Evolutionary conservation across 2,113 vertebrate genomes (phyloP).

Genomic region (Pampusana beccarii): DNA sequence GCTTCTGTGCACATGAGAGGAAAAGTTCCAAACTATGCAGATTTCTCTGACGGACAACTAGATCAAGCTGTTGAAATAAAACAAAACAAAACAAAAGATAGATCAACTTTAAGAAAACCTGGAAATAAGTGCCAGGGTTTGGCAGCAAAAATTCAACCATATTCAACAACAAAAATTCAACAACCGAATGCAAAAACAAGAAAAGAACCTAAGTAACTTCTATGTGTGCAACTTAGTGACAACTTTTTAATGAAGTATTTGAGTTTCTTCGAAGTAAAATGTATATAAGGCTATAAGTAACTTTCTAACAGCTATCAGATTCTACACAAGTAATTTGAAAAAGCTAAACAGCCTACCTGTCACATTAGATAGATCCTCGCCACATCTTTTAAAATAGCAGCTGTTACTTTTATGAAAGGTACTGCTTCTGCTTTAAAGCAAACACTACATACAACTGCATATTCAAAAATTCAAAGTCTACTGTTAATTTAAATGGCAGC

Average conservation of each 20-base stretch:
- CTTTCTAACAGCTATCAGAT: background rate
- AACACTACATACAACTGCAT: background rate
- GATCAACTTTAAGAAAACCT: background rate
- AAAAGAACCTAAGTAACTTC: background rate
- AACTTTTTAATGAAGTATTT: background rate
- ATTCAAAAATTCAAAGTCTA: background rate
- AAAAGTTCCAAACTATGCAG: conserved; percentile 83
- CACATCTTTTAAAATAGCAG: background rate
- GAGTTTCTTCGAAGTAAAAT: background rate
- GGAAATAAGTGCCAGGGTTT: background rate
- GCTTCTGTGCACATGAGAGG: conserved; percentile 84
- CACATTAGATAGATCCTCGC: background rate
- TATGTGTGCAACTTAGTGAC: background rate
- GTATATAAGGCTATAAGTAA: background rate
- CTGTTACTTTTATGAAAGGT: background rate
- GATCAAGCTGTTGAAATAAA: conserved; percentile 73
- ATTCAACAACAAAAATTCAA: background rate
- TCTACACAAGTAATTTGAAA: background rate
- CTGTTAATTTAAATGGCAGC: background rate
- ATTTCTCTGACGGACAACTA: conserved; percentile 76
- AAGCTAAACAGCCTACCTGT: background rate
- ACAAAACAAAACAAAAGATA: background rate
- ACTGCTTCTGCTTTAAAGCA: background rate
- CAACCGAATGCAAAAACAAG: background rate
- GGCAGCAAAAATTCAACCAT: background rate